Base-by-base conservation (phyloP, 2,888 invertebrate species). In the Cecidostiba fungosa region DNA sequence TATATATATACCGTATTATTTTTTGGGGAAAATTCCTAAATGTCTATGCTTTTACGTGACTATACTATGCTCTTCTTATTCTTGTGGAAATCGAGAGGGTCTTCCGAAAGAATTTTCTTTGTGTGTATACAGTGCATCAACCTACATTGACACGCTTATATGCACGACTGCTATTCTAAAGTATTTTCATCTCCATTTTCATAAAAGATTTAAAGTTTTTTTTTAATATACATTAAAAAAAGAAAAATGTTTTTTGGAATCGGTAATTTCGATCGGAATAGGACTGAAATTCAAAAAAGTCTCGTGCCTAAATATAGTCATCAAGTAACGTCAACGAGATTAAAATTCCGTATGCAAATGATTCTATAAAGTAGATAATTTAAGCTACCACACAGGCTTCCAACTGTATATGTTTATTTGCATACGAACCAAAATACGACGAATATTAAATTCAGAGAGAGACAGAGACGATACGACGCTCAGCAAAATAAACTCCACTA, bases 331-430 rank as follows among this genome's bases (percentile, higher is more conserved):
- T 59, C 54, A 59, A 59, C 54, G n/a, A 59, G 54, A 59, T 59
- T 59, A 59, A 59, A 59, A 59, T 59, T 59, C 54, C 54, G 54
- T 59, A 59, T 59, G 54, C 54, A 59, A 59, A 59, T 59, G 54
- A 59, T 59, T 59, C 54, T 6, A 59, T 59, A 59, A 59, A 59
- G 54, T n/a, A n/a, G 54, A 59, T 59, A 59, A 59, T 59, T 59
- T 59, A 59, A 59, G 54, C 54, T 59, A 59, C 54, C 54, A 59
- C 54, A n/a, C 54, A n/a, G 54, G 54, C 54, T n/a, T 59, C 54
- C 54, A 16, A 19, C 50, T 50, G 8, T 59, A 59, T 59, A 23
- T 6, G n/a, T n/a, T 23, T 59, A 59, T 59, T 59, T 59, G 54
- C 54, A 59, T 59, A 59, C 54, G 54, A 59, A 59, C n/a, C 54